Conservation (phyloP, 2,888 invertebrate species). For the Noctua fimbriata region DNA sequence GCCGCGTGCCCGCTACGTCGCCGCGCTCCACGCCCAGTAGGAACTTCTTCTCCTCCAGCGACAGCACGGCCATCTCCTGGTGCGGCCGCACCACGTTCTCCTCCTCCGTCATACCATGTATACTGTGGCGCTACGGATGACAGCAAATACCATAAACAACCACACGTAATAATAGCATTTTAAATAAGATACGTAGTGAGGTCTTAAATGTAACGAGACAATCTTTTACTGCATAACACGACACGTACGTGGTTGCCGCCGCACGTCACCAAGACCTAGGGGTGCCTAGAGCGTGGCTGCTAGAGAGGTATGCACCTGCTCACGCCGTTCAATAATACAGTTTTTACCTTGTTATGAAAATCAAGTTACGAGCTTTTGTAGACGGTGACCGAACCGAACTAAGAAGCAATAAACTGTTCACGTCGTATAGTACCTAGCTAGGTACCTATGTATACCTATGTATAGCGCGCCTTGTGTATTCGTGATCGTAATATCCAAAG, state of each 20-base stretch:
- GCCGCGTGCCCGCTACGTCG: constrained; percentile 97
- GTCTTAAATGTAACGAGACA: constrained; percentile 1
- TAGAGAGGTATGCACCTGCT: not conserved
- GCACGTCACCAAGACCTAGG: not conserved
- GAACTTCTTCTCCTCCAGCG: constrained; percentile 98
- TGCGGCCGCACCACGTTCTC: constrained; percentile 96
- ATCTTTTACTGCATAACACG: not conserved
- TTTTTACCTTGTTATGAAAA: constrained; percentile 37
- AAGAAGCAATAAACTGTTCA: constrained; percentile 49
- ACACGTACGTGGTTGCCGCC: not conserved
- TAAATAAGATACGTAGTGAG: constrained; percentile 5
- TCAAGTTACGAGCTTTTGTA: constrained; percentile 44
- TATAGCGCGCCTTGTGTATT: constrained; percentile 58
- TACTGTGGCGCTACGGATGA: constrained; percentile 93
- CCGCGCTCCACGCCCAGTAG: constrained; percentile 98
- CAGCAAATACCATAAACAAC: constrained; percentile 54
- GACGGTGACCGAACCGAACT: constrained; percentile 46
- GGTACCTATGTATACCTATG: constrained; percentile 35
- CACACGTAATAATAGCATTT: not conserved
- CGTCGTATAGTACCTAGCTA: constrained; percentile 19
- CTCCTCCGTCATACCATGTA: constrained; percentile 98
- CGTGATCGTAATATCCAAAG: constrained; percentile 63
- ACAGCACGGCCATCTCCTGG: constrained; percentile 95
- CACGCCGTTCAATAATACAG: constrained; percentile 11
- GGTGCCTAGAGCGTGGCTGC: not conserved